Evolutionary conservation across 2,113 vertebrate genomes (phyloP), one percentile per base, ranked within the genome.

Genomic region (Boleophthalmus pectinirostris): DNA sequence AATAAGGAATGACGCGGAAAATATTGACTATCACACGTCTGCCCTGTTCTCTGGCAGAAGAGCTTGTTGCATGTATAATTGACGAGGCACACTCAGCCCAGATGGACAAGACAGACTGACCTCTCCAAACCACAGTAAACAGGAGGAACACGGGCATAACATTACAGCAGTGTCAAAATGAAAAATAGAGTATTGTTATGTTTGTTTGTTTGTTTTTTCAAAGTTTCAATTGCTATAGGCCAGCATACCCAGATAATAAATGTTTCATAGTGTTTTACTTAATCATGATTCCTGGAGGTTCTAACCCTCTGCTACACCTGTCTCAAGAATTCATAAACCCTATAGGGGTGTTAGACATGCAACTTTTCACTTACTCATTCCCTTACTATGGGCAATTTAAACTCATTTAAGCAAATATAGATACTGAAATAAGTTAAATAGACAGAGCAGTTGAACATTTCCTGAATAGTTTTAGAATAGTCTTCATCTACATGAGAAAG

Each of bases 21-120:
- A 69, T 80, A 86, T 84, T n/a, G 82, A 89, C 82, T 75, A 72
- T 76, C 75, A 63, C 45, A 82, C 72, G n/a, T 79, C 70, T 74
- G 78, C 81, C 72, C 72, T 79, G 20, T 77, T 84, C 80, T 81
- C 65, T 24, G 23, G 25, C 38, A 29, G 57, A 58, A 72, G 65
- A 38, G 69, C 46, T 73, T 46, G 57, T 65, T 87, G 43, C 79
- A 73, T 77, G 43, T 81, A 75, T 79, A 70, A 82, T 77, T 79
- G 67, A 84, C 70, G 73, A 73, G 51, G 25, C 38, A 20, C 5
- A 61, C 61, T 73, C 16, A 12, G 6, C 69, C 70, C 45, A 38
- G 58, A 38, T 29, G 16, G 58, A 70, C 53, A 1, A 9, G 56
- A 58, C 63, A 74, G 61, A 46, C 66, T 7, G 69, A 49, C 3